A percentile compares a stretch with the other conserved stretches of the same genome.
Conservation (phyloP, 2,113 vertebrate species). For the Mastomys coucha region DNA sequence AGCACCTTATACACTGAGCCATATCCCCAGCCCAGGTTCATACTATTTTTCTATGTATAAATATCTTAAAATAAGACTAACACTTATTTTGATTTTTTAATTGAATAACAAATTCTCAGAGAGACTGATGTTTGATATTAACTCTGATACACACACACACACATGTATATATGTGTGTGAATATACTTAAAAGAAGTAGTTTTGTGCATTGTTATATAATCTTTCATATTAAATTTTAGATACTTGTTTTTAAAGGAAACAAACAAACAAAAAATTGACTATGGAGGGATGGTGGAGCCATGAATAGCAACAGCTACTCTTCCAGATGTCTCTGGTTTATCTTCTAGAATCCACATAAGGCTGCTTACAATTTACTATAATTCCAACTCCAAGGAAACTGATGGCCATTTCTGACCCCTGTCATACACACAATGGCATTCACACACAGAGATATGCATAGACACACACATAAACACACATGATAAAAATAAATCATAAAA, state of each 20-base stretch:
- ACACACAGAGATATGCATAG: neutral
- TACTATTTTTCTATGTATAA: neutral
- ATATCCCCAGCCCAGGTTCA: neutral
- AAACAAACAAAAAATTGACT: neutral
- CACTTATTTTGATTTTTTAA: constrained; percentile 11
- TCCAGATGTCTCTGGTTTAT: neutral
- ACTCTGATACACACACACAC: neutral
- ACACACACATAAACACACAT: neutral
- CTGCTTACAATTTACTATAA: neutral
- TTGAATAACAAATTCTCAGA: neutral
- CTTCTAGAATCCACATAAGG: neutral
- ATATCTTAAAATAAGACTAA: constrained; percentile 24
- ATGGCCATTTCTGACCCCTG: neutral
- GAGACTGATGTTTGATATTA: neutral
- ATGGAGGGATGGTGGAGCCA: neutral
- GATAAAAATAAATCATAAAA: neutral
- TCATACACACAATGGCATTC: neutral
- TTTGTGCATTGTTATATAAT: neutral
- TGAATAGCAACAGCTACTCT: neutral
- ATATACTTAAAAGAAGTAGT: neutral
- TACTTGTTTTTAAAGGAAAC: neutral
- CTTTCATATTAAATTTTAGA: constrained; percentile 25
- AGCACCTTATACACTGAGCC: neutral
- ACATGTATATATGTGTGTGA: neutral
- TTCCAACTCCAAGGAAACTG: neutral